Evolutionary conservation across 2,888 invertebrate genomes (phyloP), one percentile per base, ranked within the genome.

Genomic region (Parnassius smintheus): DNA sequence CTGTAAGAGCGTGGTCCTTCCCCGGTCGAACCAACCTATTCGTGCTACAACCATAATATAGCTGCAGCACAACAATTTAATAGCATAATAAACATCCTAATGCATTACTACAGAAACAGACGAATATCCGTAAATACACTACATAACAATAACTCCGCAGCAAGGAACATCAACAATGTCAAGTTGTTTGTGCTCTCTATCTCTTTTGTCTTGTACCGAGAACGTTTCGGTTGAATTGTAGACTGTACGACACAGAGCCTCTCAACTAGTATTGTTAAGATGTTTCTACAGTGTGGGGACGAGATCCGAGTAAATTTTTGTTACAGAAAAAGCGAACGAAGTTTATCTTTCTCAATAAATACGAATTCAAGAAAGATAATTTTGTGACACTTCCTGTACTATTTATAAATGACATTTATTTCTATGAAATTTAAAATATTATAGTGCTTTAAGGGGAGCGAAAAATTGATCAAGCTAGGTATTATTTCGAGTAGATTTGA

Each of bases 151-250:
- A 62, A 58, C 48, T 62, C 57, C 13, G 57, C 44, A 58, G 44
- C 62, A 52, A 22, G 54, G 35, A 25, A 49, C 57, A 54, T 62
- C 57, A 62, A 62, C 57, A 58, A 54, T 58, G 57, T 58, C 50
- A 61, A 58, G 62, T 58, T 62, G 62, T 62, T 61, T 61, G 62
- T 62, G 54, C 59, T 54, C 59, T 54, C 53, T 50, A 45, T 61
- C 61, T 53, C 50, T 41, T 25, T 58, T 48, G 53, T 62, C 57
- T 62, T 42, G 61, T 42, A 12, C 57, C 35, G 44, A 59, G 61
- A 55, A 42, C 46, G 41, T 49, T 49, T 44, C 51, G 50, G 50
- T 11, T 51, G 55, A 56, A 50, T 50, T 42, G 61, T 48, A 9
- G 56, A 41, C 44, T 52, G 44, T 51, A 13, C 56, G 35, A n/a